phyloP scores from a whole-genome alignment of 2,888 invertebrate genomes.

The Clanis bilineata region DNA sequence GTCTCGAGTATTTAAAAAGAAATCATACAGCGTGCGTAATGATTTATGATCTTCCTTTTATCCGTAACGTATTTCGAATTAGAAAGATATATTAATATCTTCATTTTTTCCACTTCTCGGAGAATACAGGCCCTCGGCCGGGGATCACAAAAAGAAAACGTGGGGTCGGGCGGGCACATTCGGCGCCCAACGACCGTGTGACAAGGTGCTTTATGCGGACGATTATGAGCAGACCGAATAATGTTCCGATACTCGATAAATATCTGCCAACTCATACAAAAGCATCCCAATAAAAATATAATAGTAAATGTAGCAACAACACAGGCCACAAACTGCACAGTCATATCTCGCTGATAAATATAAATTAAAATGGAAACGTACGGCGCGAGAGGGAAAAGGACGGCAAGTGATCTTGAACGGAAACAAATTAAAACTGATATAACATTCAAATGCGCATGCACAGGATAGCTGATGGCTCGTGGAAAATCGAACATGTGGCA shows the following conservation, averaged over 20 bases:
- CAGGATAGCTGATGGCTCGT: slow-evolving; percentile 37
- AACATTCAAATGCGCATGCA: slow-evolving; percentile 48
- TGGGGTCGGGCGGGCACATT: slow-evolving; percentile 70
- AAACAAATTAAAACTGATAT: slow-evolving; percentile 63
- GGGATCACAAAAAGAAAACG: slow-evolving; percentile 74
- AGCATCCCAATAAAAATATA: slow-evolving; percentile 81
- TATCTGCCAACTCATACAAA: slow-evolving; percentile 83
- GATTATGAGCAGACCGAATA: slow-evolving; percentile 80
- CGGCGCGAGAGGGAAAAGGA: slow-evolving; percentile 47
- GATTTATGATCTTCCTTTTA: slow-evolving; percentile 79
- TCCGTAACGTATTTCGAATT: slow-evolving; percentile 81
- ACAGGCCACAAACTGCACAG: slow-evolving; percentile 75
- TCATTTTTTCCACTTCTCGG: slow-evolving; percentile 80
- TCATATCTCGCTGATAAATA: slow-evolving; percentile 75
- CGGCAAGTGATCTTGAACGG: slow-evolving; percentile 43
- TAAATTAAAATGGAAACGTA: slow-evolving; percentile 70
- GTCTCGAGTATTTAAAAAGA: slow-evolving; percentile 67
- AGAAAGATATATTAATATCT: slow-evolving; percentile 82
- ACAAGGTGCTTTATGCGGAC: slow-evolving; percentile 82
- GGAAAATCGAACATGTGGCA: slow-evolving; percentile 40
- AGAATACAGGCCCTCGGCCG: slow-evolving; percentile 72
- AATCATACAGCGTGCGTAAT: slow-evolving; percentile 62
- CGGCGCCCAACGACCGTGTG: slow-evolving; percentile 81
- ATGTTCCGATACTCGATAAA: slow-evolving; percentile 81
- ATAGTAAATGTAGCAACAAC: slow-evolving; percentile 80